Evolutionary conservation across 1,140 invertebrate species (phyloP).

Genomic region (Pseudomyrmex gracilis): DNA sequence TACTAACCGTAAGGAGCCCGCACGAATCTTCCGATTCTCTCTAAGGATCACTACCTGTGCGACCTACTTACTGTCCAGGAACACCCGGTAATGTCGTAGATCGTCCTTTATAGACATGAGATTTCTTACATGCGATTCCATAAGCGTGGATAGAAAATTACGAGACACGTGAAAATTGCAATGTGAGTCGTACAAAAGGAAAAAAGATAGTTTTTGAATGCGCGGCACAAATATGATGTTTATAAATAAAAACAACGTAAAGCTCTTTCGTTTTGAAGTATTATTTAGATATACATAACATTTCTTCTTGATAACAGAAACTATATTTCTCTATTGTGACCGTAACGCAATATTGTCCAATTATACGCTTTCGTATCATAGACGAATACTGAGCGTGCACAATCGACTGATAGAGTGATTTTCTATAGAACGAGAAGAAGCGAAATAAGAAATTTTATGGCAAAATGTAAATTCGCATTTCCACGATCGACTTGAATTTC

Average conservation of each 20-base stretch:
- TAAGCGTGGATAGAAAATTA: constrained; percentile 25
- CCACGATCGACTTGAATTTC: constrained; percentile 6
- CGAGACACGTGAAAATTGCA: constrained; percentile 47
- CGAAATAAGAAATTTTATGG: constrained; percentile 57
- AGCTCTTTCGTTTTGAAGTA: no score
- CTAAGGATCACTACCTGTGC: constrained; percentile 11
- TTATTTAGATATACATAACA: constrained; percentile 13
- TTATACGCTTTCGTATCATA: constrained; percentile 30
- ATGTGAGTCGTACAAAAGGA: constrained; percentile 27
- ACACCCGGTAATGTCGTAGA: constrained; percentile 35
- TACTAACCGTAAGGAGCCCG: constrained; percentile 38
- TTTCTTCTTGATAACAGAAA: neutral
- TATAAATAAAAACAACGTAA: no score
- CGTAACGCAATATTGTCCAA: constrained; percentile 39
- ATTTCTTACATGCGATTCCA: constrained; percentile 42
- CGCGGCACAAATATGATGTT: neutral
- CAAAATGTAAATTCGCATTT: constrained; percentile 42
- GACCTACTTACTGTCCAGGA: constrained; percentile 53
- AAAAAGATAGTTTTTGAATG: neutral
- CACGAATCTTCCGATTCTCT: constrained; percentile 43
- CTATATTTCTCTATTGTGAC: constrained; percentile 13
- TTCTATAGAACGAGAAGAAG: constrained; percentile 11
- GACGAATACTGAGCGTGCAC: constrained; percentile 28
- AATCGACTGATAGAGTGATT: constrained; percentile 33
- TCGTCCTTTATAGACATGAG: constrained; percentile 5